Conservation (phyloP, 92 coral and sea anemone genomes). For the Galaxea fascicularis region DNA sequence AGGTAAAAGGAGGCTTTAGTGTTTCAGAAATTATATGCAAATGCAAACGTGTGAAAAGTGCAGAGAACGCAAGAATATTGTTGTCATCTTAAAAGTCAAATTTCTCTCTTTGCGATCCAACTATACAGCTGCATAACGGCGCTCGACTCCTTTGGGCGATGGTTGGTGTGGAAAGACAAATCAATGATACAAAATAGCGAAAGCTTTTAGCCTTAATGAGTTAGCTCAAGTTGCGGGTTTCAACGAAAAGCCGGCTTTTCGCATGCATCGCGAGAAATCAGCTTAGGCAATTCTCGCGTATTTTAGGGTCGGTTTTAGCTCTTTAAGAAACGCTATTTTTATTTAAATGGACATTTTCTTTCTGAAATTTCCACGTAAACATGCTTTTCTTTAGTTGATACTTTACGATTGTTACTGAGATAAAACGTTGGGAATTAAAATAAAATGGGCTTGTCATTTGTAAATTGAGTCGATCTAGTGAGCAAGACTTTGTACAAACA, state of each 20-base stretch:
- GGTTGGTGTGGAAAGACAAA: constrained; percentile 11
- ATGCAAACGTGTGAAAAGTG: neutral
- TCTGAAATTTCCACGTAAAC: too few relatives aligned
- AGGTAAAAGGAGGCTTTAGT: neutral
- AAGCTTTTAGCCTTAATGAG: neutral
- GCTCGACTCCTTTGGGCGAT: constrained; percentile 7
- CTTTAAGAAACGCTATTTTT: neutral
- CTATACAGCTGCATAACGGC: neutral
- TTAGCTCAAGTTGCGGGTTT: neutral
- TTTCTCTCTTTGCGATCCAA: neutral
- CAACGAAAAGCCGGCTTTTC: constrained; percentile 8
- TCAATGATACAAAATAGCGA: neutral
- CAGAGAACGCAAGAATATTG: neutral
- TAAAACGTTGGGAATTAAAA: neutral
- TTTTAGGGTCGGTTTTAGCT: neutral
- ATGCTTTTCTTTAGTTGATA: too few relatives aligned
- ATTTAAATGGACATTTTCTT: neutral
- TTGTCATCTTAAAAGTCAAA: neutral
- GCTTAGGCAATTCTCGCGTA: neutral
- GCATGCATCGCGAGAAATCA: neutral
- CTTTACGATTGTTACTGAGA: too few relatives aligned
- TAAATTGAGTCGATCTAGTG: neutral
- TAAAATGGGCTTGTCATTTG: neutral
- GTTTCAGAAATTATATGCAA: constrained; percentile 8
- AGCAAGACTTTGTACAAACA: constrained; percentile 1